These are phyloP conservation scores for Lutjanus erythropterus DNA, from an alignment of 2,113 vertebrate species.

Conservation along the genomic window DNA sequence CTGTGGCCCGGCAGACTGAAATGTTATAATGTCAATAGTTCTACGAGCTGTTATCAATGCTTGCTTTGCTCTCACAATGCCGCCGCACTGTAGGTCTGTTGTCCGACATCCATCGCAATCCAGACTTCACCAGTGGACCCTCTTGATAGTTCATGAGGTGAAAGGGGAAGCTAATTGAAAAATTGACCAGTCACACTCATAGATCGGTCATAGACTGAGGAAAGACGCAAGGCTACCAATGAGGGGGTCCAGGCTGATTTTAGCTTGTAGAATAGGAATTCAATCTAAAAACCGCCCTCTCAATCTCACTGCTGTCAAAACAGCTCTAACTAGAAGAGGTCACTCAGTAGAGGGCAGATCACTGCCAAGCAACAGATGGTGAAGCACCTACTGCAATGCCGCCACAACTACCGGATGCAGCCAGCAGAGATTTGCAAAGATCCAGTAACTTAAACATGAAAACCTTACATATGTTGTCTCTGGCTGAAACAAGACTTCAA, in stretches of 20 bases:
- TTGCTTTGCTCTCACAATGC: conserved; percentile 75
- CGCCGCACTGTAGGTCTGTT: conserved; percentile 54
- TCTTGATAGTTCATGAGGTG: conserved; percentile 66
- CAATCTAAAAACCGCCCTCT: conserved; percentile 21
- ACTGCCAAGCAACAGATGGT: too few species aligned
- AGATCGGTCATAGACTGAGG: conserved; percentile 36
- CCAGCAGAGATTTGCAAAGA: too few species aligned
- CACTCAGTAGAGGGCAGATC: too few species aligned
- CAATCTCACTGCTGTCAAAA: conserved; percentile 26
- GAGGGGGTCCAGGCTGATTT: conserved; percentile 31
- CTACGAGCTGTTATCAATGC: conserved; percentile 74
- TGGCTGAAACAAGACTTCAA: too few species aligned
- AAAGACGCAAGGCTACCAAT: conserved; percentile 36
- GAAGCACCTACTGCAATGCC: too few species aligned
- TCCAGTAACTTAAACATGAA: too few species aligned
- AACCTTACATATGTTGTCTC: too few species aligned
- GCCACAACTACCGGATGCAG: too few species aligned
- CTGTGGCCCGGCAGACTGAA: conserved; percentile 75
- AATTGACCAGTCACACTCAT: conserved; percentile 56
- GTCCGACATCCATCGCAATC: conserved; percentile 71
- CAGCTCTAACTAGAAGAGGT: conserved; percentile 14
- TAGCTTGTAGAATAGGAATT: neutral
- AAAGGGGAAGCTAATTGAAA: conserved; percentile 75
- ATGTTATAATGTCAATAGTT: conserved; percentile 84
- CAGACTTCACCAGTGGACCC: conserved; percentile 67